Base-by-base conservation (phyloP, 2,888 invertebrate species). In the Erannis defoliaria region DNA sequence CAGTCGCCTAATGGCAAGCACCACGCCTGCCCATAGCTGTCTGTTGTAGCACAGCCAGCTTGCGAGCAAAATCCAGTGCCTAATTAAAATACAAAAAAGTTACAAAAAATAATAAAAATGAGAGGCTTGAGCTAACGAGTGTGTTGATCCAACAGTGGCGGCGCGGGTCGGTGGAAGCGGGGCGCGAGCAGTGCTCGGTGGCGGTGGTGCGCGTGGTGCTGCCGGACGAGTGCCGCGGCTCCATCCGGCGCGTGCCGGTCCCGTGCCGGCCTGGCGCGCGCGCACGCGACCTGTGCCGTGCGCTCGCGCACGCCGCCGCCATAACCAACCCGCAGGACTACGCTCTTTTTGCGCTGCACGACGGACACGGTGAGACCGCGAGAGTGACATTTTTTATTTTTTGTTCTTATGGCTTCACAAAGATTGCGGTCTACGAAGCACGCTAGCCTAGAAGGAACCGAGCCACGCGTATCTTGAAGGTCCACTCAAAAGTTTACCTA, bases 301-400 rank as follows among this genome's bases (percentile, higher is more conserved):
- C 98, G 80, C 97, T 99, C 58, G 99, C 99, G 14, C 98, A 98
- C 84, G 98, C 98, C 81, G 97, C 98, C 60, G 96, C 97, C 79
- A 98, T 99, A 73, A 98, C 98, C 60, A 99, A 99, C 90, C 98
- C 99, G 16, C 98, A 98, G 88, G 99, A 99, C 87, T 99, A 98
- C 83, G 98, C 97, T 56, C 94, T 99, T 56, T 99, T 97, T 82
- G 96, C 97, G 68, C 92, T 98, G 63, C 96, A 97, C 58, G 97
- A 98, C 80, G 98, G 98, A 73, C 97, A 98, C 94, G 97, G 97
- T 97, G 86, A 81, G 79, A 62, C n/a, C n/a, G n/a, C 35, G 23
- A 19, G 37, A 26, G 1, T 6, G 8, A 5, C 5, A 26, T 26
- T 26, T 8, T 8, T 26, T 26, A 0, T 26, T 26, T 0, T n/a